phyloP scores from a whole-genome alignment of 2,888 invertebrate genomes.

The Cephalotes varians region DNA sequence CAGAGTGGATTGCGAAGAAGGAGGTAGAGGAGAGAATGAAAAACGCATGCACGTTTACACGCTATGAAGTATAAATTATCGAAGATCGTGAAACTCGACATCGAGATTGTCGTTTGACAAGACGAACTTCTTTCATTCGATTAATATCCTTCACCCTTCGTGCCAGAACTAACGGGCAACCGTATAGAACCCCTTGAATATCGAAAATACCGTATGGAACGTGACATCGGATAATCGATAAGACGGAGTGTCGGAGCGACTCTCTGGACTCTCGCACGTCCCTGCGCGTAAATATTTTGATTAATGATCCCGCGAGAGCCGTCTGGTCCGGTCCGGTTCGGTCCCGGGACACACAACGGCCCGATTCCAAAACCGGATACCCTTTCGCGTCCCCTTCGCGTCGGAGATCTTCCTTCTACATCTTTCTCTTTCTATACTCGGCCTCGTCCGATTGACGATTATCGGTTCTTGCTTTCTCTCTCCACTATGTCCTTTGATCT shows the following conservation, averaged over 20 bases:
- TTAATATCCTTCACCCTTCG: background rate
- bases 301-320: conserved; percentile 59
- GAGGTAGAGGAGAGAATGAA: background rate
- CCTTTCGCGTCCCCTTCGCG: conserved; percentile 50
- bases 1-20: background rate
- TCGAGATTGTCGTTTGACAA: conserved; percentile 40
- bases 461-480: conserved; percentile 14
- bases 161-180: conserved; percentile 32
- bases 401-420: conserved; percentile 20
- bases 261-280: conserved; percentile 43
- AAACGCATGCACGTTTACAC: conserved; percentile 42
- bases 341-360: conserved; percentile 53
- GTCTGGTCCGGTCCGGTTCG: conserved; percentile 14
- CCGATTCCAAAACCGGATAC: conserved; percentile 66
- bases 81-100: conserved; percentile 43
- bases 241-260: conserved; percentile 35
- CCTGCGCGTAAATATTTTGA: conserved; percentile 66
- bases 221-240: conserved; percentile 47
- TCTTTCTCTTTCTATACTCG: background rate
- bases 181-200: conserved; percentile 37
- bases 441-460: conserved; percentile 34
- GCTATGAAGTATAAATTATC: conserved; percentile 36
- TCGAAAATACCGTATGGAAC: conserved; percentile 40
- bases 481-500: background rate
- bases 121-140: conserved; percentile 7